phyloP scores from a whole-genome alignment of 2,888 invertebrate genomes.

The Serrognathus titanus region DNA sequence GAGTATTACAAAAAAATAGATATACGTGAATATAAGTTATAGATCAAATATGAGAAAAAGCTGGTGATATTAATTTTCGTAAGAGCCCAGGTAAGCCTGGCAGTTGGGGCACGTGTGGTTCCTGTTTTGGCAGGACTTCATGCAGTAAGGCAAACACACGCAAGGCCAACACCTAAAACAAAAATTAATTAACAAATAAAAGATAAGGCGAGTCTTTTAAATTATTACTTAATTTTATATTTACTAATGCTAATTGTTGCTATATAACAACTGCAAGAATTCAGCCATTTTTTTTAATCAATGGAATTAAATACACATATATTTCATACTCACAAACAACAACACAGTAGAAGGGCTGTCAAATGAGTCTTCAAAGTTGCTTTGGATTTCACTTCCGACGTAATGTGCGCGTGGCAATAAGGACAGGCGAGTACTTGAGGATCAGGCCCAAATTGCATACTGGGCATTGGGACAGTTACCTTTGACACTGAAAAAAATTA shows the following conservation, averaged over 20 bases:
- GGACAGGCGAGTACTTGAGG: neutral
- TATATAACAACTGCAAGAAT: too few relatives aligned
- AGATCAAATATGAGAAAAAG: too few relatives aligned
- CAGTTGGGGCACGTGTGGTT: slow-evolving; percentile 46
- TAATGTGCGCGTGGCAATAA: neutral
- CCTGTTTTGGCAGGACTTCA: slow-evolving; percentile 46
- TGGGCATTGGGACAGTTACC: too few relatives aligned
- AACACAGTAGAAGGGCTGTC: neutral
- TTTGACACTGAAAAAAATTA: slow-evolving; percentile 7
- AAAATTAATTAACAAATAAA: neutral
- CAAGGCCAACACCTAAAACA: slow-evolving; percentile 48
- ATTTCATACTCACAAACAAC: neutral
- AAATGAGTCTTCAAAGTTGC: neutral
- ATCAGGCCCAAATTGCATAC: neutral
- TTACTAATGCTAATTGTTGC: too few relatives aligned
- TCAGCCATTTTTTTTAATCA: too few relatives aligned
- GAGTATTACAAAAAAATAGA: too few relatives aligned
- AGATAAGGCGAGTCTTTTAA: neutral
- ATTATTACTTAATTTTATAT: too few relatives aligned
- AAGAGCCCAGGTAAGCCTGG: too few relatives aligned
- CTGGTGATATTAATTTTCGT: too few relatives aligned
- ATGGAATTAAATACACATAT: too few relatives aligned
- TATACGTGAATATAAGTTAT: too few relatives aligned
- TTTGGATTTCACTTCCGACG: neutral
- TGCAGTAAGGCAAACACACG: slow-evolving; percentile 50